These are phyloP conservation scores for Apostichopus japonicus DNA, from an alignment of 35 echinoderm and acorn worm genomes.

Conservation along the genomic window DNA sequence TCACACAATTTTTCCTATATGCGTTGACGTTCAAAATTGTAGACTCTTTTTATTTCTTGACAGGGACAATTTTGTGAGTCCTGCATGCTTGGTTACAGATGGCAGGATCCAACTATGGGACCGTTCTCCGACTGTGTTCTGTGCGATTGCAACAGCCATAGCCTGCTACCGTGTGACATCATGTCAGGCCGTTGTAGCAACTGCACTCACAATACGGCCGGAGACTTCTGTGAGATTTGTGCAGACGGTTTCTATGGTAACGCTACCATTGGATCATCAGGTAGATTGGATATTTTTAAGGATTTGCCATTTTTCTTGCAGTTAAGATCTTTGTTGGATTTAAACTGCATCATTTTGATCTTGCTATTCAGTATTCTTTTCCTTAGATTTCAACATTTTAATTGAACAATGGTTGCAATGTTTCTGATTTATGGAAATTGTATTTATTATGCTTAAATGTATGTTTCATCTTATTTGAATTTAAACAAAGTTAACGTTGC, in stretches of 20 bases:
- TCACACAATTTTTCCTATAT: no score
- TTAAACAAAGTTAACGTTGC: no score
- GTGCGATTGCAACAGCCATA: conserved; percentile 86
- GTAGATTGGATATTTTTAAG: conserved; percentile 19
- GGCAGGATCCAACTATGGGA: conserved; percentile 48
- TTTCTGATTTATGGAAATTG: no score
- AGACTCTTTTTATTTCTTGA: not conserved
- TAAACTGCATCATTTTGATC: no score
- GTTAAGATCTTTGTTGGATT: no score
- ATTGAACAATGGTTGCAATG: no score
- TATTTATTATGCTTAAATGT: no score
- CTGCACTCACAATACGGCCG: conserved; percentile 81
- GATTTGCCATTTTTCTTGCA: not conserved
- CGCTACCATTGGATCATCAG: conserved; percentile 73
- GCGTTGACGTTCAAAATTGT: no score
- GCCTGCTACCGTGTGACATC: conserved; percentile 70
- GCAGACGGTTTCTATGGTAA: conserved; percentile 89
- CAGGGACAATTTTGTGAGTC: conserved; percentile 92
- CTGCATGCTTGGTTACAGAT: conserved; percentile 71
- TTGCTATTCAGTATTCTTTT: no score
- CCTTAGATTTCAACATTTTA: no score
- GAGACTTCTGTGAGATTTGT: conserved; percentile 78
- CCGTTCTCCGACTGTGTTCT: conserved; percentile 79
- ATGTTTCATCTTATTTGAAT: no score
- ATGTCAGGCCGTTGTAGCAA: conserved; percentile 71